phyloP scores from a whole-genome alignment of 1,140 invertebrate genomes.

The Drosophila sp. region DNA sequence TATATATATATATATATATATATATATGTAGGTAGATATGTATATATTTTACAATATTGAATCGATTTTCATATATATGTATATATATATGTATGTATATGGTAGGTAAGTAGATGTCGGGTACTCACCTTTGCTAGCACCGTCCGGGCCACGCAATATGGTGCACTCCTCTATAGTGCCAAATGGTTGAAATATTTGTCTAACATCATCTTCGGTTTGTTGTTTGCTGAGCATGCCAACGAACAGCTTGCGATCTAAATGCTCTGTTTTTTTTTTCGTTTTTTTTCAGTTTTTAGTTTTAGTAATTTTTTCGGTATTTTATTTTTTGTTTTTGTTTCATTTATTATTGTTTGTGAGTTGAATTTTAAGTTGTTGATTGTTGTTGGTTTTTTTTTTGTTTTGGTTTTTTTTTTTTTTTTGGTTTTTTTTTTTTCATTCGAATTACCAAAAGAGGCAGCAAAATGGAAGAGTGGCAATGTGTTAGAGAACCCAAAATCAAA shows the following conservation, averaged over 20 bases:
- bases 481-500: constrained; percentile 26
- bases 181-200: constrained; percentile 97
- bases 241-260: constrained; percentile 98
- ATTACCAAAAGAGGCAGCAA: constrained; percentile 78
- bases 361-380: constrained; percentile 1
- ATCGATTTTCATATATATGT: not conserved
- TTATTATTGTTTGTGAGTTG: constrained; percentile 17
- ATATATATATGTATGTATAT: constrained; percentile 12
- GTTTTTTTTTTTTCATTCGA: constrained; percentile 26
- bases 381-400: constrained; percentile 20
- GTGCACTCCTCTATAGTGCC: constrained; percentile 99
- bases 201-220: constrained; percentile 99
- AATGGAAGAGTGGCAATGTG: constrained; percentile 77
- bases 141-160: constrained; percentile 98
- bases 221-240: constrained; percentile 99
- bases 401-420: constrained; percentile 15
- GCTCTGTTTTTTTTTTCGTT: constrained; percentile 67
- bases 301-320: constrained; percentile 28
- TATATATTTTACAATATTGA: constrained; percentile 25
- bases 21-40: constrained; percentile 34
- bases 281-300: constrained; percentile 15
- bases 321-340: constrained; percentile 25
- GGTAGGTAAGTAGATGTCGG: not conserved
- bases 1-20: not conserved
- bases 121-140: constrained; percentile 95